Evolutionary conservation across 2,888 invertebrate genomes (phyloP).

Genomic region (Tryphoninae sp.): DNA sequence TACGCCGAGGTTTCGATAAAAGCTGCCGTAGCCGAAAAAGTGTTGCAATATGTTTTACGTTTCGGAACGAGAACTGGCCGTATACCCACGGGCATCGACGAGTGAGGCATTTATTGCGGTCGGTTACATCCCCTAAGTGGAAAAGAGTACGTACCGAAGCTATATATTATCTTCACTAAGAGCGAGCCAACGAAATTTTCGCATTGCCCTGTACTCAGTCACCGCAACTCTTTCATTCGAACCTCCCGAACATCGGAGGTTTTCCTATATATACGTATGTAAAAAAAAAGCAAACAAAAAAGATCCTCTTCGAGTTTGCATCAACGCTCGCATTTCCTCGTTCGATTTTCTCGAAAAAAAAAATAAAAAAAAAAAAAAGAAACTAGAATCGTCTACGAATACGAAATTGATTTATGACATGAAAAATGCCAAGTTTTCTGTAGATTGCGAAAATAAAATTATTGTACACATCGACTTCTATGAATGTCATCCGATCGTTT

Average conservation of each 20-base stretch:
- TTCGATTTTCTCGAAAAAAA: too few species aligned
- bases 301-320: slow-evolving; percentile 12
- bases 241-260: neutral
- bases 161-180: slow-evolving; percentile 11
- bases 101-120: slow-evolving; percentile 55
- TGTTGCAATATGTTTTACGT: slow-evolving; percentile 35
- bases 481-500: slow-evolving; percentile 40
- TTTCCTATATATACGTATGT: neutral
- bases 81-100: slow-evolving; percentile 38
- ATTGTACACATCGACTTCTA: slow-evolving; percentile 19
- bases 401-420: neutral
- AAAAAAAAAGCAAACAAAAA: neutral
- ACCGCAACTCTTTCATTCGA: slow-evolving; percentile 57
- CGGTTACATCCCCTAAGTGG: slow-evolving; percentile 60
- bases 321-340: neutral
- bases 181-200: slow-evolving; percentile 25
- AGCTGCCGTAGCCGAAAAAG: slow-evolving; percentile 8
- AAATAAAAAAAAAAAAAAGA: neutral
- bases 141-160: slow-evolving; percentile 34
- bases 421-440: neutral
- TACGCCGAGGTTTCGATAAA: neutral
- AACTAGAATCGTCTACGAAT: neutral
- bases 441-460: slow-evolving; percentile 5
- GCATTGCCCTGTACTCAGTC: slow-evolving; percentile 42
- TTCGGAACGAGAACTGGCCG: neutral